Conservation (phyloP, 2,888 invertebrate genomes). For the Cephalotes varians region DNA sequence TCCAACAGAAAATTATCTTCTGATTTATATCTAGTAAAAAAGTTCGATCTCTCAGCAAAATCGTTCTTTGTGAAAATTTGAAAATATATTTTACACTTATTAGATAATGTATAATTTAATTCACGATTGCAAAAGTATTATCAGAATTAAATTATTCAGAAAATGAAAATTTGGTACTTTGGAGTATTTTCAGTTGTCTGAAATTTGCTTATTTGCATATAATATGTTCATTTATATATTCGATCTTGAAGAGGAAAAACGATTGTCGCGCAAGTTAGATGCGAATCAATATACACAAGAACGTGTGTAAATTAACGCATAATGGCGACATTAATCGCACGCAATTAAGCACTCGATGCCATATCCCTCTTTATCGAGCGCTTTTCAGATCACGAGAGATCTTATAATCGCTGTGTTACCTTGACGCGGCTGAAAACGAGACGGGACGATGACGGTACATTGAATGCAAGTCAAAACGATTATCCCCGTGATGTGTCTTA, state of each 20-base stretch:
- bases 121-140: not conserved
- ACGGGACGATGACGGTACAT: constrained; percentile 22
- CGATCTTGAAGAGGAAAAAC: not conserved
- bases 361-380: constrained; percentile 4
- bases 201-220: not conserved
- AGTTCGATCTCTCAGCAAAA: too few species aligned
- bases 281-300: not conserved
- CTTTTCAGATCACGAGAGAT: constrained; percentile 3
- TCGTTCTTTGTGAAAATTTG: too few species aligned
- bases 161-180: not conserved
- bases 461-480: constrained; percentile 48
- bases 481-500: constrained; percentile 44
- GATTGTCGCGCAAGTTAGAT: not conserved
- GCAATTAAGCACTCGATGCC: constrained; percentile 26
- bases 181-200: not conserved
- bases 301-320: not conserved
- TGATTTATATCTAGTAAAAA: too few species aligned
- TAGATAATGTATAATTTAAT: not conserved
- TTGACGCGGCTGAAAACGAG: constrained; percentile 43
- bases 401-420: constrained; percentile 46
- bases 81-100: not conserved
- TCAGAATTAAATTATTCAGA: not conserved
- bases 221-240: not conserved
- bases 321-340: not conserved
- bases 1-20: too few species aligned